Evolutionary conservation across 2,113 vertebrate species (phyloP).

Genomic region (Conger conger): DNA sequence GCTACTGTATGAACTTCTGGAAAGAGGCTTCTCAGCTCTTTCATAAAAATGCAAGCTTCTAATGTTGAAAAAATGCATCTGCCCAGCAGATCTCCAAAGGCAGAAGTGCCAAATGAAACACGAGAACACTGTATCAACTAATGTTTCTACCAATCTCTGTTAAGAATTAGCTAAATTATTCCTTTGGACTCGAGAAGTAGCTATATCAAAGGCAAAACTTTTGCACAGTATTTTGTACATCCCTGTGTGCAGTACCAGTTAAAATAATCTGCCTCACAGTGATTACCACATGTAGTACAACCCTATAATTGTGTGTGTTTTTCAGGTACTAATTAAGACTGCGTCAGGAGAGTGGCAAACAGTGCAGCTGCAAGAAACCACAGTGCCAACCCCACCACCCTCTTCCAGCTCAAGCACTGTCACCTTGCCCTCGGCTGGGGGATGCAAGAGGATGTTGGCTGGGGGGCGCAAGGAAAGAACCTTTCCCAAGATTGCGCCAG

Average conservation of each 20-base stretch:
- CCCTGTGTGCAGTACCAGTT: background rate
- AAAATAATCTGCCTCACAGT: background rate
- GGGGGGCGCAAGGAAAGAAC: conserved; percentile 81
- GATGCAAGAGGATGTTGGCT: conserved; percentile 61
- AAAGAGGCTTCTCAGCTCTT: too few relatives aligned
- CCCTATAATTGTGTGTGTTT: background rate
- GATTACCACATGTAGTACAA: background rate
- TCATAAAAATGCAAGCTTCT: too few relatives aligned
- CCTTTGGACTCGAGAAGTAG: background rate
- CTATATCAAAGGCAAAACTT: background rate
- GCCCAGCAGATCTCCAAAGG: too few relatives aligned
- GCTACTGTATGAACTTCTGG: too few relatives aligned
- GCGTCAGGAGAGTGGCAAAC: conserved; percentile 87
- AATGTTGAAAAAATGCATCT: too few relatives aligned
- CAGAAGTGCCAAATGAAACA: too few relatives aligned
- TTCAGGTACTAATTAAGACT: conserved; percentile 85
- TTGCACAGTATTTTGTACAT: too few relatives aligned
- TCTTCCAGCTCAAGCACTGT: conserved; percentile 61
- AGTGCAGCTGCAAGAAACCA: conserved; percentile 81
- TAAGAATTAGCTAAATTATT: background rate
- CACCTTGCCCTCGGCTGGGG: conserved; percentile 34
- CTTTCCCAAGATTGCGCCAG: conserved; percentile 90
- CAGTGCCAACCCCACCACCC: conserved; percentile 58
- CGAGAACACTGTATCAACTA: too few relatives aligned
- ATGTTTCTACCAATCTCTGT: background rate